Percentiles rank a stretch among this genome's conserved stretches.
Evolutionary conservation across 2,888 invertebrate species (phyloP).

Genomic region (Sinopyrophorus schimmeli): DNA sequence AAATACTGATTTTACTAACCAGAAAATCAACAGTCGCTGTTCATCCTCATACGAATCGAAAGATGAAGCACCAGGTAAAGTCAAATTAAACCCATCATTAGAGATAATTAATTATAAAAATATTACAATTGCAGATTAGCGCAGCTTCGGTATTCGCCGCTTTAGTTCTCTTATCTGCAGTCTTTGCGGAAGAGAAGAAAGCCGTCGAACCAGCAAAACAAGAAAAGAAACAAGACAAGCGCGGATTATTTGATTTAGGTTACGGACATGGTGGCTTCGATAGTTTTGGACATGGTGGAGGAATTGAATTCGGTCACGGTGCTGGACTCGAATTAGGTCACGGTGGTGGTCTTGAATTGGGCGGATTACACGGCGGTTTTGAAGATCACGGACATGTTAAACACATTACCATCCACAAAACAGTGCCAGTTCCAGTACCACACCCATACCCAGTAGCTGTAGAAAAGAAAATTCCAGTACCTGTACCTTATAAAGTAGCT

Average conservation of each 20-base stretch:
- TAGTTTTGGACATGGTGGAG: conserved; percentile 37
- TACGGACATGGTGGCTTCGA: conserved; percentile 41
- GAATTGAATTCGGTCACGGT: conserved; percentile 5
- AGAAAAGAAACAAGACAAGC: conserved; percentile 46
- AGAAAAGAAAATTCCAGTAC: conserved; percentile 44
- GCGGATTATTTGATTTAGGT: conserved; percentile 46
- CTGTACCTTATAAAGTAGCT: conserved; percentile 47
- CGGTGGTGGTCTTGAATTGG: conserved; percentile 16
- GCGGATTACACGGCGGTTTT: conserved; percentile 10
- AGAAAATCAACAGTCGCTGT: conserved; percentile 46
- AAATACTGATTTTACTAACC: conserved; percentile 16
- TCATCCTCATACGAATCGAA: conserved; percentile 25
- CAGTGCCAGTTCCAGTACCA: conserved; percentile 55
- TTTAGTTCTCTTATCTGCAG: conserved; percentile 49
- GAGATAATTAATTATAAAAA: not conserved
- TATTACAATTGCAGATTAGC: conserved; percentile 44
- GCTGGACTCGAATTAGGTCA: conserved; percentile 14
- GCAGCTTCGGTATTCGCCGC: conserved; percentile 49
- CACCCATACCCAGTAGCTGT: conserved; percentile 54
- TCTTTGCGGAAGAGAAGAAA: conserved; percentile 42
- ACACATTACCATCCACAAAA: conserved; percentile 54
- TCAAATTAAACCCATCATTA: not conserved
- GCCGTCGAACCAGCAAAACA: conserved; percentile 38
- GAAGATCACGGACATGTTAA: conserved; percentile 27
- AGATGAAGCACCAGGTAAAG: conserved; percentile 50